Percentiles rank a stretch among this genome's conserved stretches.
phyloP scores from a whole-genome alignment of 2,113 vertebrate species.

The Alouatta palliata region DNA sequence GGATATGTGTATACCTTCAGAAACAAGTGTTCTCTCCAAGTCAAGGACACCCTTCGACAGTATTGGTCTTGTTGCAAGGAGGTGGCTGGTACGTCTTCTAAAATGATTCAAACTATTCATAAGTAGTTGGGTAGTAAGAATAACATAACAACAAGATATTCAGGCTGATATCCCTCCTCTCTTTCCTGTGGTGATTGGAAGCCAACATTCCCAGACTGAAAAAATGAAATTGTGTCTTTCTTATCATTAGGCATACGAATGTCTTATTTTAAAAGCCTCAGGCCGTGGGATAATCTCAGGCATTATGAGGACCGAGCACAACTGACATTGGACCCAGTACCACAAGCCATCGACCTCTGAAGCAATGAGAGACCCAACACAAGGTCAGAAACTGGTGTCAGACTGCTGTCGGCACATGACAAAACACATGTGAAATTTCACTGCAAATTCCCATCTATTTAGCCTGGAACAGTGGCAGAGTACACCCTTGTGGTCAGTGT shows the following conservation, averaged over 20 bases:
- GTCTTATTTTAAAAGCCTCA: not conserved
- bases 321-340: not conserved
- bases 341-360: conserved; percentile 1
- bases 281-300: not conserved
- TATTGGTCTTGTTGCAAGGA: not conserved
- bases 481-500: not conserved
- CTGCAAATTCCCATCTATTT: not conserved
- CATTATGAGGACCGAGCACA: not conserved
- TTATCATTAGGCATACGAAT: not conserved
- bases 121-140: not conserved
- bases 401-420: not conserved
- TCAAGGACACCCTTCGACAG: not conserved
- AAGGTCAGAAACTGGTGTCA: not conserved
- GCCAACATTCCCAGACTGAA: not conserved
- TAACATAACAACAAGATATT: not conserved
- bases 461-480: not conserved
- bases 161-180: not conserved
- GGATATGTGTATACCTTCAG: not conserved
- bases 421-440: not conserved
- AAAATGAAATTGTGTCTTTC: not conserved
- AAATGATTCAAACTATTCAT: not conserved
- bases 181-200: not conserved
- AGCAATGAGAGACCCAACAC: not conserved
- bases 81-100: not conserved
- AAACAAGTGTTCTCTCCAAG: not conserved